Conservation (phyloP, 2,113 vertebrate species). For the Meriones unguiculatus region DNA sequence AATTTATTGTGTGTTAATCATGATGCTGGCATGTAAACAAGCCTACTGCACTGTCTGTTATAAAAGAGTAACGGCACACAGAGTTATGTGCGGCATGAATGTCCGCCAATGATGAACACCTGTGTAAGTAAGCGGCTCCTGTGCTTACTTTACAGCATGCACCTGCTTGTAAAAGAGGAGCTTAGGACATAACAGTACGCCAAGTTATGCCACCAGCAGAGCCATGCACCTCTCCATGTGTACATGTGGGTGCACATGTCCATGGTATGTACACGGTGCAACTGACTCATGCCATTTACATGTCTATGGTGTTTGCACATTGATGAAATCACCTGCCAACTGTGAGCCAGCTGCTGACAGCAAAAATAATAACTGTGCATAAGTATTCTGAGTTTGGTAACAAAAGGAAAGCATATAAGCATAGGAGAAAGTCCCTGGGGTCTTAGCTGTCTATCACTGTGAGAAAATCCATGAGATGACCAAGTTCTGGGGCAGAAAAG, state of each 20-base stretch:
- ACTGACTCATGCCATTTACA: not conserved
- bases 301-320: not conserved
- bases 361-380: not conserved
- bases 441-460: not conserved
- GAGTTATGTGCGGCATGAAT: not conserved
- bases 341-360: not conserved
- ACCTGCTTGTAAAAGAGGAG: not conserved
- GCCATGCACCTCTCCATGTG: not conserved
- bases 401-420: not conserved
- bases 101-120: no score
- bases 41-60: not conserved
- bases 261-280: not conserved
- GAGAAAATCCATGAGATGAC: not conserved
- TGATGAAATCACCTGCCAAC: not conserved
- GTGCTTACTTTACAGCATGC: not conserved
- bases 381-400: not conserved
- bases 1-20: not conserved
- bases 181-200: not conserved
- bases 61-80: not conserved
- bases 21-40: not conserved
- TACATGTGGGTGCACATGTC: not conserved
- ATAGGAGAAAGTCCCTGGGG: not conserved
- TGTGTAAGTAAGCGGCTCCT: not conserved
- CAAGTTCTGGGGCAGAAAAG: not conserved
- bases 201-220: not conserved